Evolutionary conservation across 1,140 invertebrate genomes (phyloP).

Genomic region (Macrobrachium nipponense): DNA sequence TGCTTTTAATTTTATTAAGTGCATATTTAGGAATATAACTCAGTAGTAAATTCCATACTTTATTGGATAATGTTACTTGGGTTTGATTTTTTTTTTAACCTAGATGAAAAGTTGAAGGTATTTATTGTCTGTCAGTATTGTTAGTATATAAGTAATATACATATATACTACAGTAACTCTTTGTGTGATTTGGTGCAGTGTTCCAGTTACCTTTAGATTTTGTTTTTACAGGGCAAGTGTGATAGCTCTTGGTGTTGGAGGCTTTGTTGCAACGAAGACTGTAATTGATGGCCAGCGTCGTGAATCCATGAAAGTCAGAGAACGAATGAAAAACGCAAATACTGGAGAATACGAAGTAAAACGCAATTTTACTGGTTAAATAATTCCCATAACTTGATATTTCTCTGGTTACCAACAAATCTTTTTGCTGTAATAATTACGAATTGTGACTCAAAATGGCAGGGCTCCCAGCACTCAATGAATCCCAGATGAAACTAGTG

Average conservation of each 20-base stretch:
- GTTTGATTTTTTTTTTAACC: too few species aligned
- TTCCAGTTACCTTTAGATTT: not conserved
- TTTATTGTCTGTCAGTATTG: too few species aligned
- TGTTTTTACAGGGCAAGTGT: slow-evolving; percentile 75
- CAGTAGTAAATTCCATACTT: too few species aligned
- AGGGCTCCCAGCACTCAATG: slow-evolving; percentile 75
- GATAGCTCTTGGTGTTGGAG: slow-evolving; percentile 75
- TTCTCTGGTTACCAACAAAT: not conserved
- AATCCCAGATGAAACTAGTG: slow-evolving; percentile 87
- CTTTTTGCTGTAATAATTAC: not conserved
- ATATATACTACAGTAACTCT: too few species aligned
- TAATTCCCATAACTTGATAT: slow-evolving; percentile 55
- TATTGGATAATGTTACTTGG: too few species aligned
- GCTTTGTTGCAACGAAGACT: slow-evolving; percentile 80
- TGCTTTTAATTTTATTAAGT: too few species aligned
- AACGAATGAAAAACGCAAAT: slow-evolving; percentile 79
- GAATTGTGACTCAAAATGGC: slow-evolving; percentile 72
- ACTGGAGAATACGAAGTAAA: slow-evolving; percentile 74
- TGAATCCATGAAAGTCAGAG: slow-evolving; percentile 83
- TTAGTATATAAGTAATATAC: too few species aligned
- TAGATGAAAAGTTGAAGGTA: too few species aligned
- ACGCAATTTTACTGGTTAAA: slow-evolving; percentile 51
- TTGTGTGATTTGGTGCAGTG: too few species aligned
- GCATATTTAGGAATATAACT: too few species aligned
- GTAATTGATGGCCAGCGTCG: slow-evolving; percentile 76